Conservation (phyloP, 2,113 vertebrate species). For the Grus americana region DNA sequence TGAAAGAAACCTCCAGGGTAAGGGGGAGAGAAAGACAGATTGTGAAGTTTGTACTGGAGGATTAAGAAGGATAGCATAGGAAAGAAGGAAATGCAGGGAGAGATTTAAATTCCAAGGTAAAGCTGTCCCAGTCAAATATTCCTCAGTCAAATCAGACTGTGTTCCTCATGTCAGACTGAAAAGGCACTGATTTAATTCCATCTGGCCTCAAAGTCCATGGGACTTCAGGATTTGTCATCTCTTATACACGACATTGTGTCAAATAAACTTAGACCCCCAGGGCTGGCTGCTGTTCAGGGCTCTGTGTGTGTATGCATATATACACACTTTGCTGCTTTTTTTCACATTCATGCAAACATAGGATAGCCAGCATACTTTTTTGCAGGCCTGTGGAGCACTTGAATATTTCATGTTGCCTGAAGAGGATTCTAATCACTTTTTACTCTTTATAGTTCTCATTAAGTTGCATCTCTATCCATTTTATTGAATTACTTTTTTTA, state of each 20-base stretch:
- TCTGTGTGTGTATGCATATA: rapidly evolving
- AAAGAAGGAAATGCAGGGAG: not conserved
- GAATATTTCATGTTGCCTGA: not conserved
- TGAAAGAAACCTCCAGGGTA: conserved; percentile 1
- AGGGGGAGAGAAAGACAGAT: conserved; percentile 37
- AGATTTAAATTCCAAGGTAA: conserved; percentile 30
- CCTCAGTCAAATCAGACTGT: not conserved
- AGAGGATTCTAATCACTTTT: not conserved
- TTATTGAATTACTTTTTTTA: not conserved
- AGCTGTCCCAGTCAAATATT: not conserved
- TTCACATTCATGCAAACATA: not conserved
- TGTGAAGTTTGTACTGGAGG: conserved; percentile 4
- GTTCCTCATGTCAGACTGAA: not conserved
- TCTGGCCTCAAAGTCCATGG: not conserved
- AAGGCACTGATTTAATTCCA: conserved; percentile 1
- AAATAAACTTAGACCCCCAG: not conserved
- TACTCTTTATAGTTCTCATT: not conserved
- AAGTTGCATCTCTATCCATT: not conserved
- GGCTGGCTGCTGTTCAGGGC: not conserved
- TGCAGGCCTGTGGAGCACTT: not conserved
- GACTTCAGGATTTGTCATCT: not conserved
- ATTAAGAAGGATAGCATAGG: conserved; percentile 20
- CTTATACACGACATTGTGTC: not conserved
- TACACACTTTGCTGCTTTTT: not conserved
- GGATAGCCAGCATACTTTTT: not conserved